Conservation (phyloP, 2,113 vertebrate genomes). For the Seriola dumerili region DNA sequence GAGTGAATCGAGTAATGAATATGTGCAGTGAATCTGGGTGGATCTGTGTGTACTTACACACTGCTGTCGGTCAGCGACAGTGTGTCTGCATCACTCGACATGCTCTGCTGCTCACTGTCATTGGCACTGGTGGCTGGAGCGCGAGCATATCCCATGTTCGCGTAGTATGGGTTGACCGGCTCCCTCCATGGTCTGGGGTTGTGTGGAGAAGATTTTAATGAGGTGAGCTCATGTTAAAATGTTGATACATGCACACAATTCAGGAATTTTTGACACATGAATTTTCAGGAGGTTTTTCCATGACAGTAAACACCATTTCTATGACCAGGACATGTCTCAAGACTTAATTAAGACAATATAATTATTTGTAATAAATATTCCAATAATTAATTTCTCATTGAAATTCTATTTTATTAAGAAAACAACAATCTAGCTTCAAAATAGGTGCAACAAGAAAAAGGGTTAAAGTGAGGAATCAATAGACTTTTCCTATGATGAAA, state of each 20-base stretch:
- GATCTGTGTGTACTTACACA: conserved; percentile 85
- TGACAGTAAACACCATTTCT: neutral
- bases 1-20: neutral
- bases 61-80: conserved; percentile 97
- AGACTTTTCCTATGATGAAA: too few species aligned
- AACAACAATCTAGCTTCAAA: neutral
- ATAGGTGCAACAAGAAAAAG: neutral
- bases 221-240: neutral
- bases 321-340: neutral
- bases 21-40: neutral
- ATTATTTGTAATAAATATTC: neutral
- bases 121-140: conserved; percentile 97
- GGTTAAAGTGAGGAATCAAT: neutral
- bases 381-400: neutral
- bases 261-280: neutral
- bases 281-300: neutral
- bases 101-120: conserved; percentile 99
- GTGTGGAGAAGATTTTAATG: conserved; percentile 22
- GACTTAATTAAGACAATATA: neutral
- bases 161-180: conserved; percentile 94
- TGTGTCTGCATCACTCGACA: conserved; percentile 98
- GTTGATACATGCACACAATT: neutral
- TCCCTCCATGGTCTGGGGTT: conserved; percentile 90
- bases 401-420: neutral
- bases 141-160: conserved; percentile 94